A percentile compares a stretch with the other conserved stretches of the same genome.
Evolutionary conservation across 2,888 invertebrate species (phyloP).

Genomic region (Entomobrya multifasciata): DNA sequence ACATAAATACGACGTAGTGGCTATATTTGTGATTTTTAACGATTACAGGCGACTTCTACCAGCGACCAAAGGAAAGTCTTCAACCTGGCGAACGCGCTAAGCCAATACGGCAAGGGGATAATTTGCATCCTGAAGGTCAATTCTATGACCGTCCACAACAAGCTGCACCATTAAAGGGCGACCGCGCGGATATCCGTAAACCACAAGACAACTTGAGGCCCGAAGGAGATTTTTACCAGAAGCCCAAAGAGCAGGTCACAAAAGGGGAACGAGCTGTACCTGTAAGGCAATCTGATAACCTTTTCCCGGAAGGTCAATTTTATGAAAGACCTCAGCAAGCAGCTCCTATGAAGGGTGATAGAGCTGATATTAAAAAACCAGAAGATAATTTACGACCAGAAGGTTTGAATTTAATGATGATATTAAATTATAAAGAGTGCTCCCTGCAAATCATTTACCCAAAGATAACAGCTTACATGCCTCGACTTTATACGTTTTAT

Average conservation of each 20-base stretch:
- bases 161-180: conserved; percentile 81
- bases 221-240: conserved; percentile 85
- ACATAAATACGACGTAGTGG: neutral
- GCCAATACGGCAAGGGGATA: conserved; percentile 82
- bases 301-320: conserved; percentile 85
- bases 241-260: conserved; percentile 81
- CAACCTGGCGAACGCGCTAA: conserved; percentile 82
- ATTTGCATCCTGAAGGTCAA: conserved; percentile 85
- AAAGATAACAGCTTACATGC: too few relatives aligned
- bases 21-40: neutral
- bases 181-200: conserved; percentile 81
- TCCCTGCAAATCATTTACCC: too few relatives aligned
- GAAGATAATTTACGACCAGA: conserved; percentile 84
- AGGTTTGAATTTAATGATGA: too few relatives aligned
- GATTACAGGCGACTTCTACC: neutral
- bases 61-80: conserved; percentile 58
- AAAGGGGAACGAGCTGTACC: conserved; percentile 76
- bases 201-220: conserved; percentile 76
- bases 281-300: conserved; percentile 83
- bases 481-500: neutral
- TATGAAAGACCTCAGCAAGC: conserved; percentile 82
- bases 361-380: conserved; percentile 82
- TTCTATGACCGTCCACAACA: conserved; percentile 84
- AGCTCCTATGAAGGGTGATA: conserved; percentile 81
- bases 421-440: too few relatives aligned